phyloP scores from a whole-genome alignment of 1,140 invertebrate species.

The Chrysopa pallens region DNA sequence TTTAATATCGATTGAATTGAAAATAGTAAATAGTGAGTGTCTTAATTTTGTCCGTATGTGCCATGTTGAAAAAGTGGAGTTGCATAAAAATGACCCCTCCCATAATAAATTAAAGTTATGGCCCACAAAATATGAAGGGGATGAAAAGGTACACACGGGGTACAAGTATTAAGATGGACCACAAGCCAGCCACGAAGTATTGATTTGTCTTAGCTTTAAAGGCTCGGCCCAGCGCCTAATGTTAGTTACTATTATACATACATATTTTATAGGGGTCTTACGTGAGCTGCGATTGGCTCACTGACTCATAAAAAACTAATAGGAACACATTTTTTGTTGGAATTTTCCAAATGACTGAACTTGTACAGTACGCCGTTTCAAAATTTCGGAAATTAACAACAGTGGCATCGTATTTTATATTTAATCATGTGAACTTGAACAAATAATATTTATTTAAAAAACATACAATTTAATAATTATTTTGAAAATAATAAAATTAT shows the following conservation, averaged over 20 bases:
- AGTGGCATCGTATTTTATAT: constrained; percentile 5
- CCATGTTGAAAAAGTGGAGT: too few relatives aligned
- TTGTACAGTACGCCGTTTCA: constrained; percentile 17
- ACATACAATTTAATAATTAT: neutral
- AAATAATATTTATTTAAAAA: constrained; percentile 3
- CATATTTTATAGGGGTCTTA: constrained; percentile 20
- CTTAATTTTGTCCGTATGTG: too few relatives aligned
- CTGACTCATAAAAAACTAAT: constrained; percentile 22
- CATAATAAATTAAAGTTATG: neutral
- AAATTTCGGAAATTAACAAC: constrained; percentile 17
- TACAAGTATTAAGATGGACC: neutral
- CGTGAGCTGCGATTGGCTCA: constrained; percentile 22
- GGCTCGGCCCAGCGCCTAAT: constrained; percentile 21
- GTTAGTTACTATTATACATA: constrained; percentile 17
- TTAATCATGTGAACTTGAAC: constrained; percentile 6
- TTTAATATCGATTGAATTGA: too few relatives aligned
- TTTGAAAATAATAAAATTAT: neutral
- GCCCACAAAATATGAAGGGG: neutral
- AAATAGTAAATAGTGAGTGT: too few relatives aligned
- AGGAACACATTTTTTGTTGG: constrained; percentile 20
- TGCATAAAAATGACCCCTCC: neutral
- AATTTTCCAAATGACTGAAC: constrained; percentile 25
- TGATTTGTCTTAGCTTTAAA: constrained; percentile 15
- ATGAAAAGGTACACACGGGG: neutral
- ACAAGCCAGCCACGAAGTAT: neutral